phyloP scores from a whole-genome alignment of 1,140 invertebrate species.

The Lordiphosa clarofinis region DNA sequence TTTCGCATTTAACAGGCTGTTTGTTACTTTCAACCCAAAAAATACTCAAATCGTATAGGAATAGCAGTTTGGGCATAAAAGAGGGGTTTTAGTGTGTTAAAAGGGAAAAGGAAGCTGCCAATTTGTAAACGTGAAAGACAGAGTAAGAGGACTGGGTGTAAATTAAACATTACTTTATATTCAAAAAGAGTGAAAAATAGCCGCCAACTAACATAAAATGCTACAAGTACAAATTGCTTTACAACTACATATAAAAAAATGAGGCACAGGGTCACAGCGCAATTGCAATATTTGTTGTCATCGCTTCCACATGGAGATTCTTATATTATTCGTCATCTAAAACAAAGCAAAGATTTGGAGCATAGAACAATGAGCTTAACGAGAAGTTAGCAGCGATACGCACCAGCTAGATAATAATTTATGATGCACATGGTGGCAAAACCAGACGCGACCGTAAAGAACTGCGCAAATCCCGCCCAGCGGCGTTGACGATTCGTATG shows the following conservation, averaged over 20 bases:
- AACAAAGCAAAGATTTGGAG: constrained; percentile 9
- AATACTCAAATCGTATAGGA: too few species aligned
- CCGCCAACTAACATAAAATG: constrained; percentile 16
- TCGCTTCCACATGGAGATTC: not conserved
- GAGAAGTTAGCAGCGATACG: constrained; percentile 5
- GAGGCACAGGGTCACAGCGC: constrained; percentile 28
- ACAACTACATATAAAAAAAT: constrained; percentile 1
- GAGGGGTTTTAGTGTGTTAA: too few species aligned
- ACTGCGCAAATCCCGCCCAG: constrained; percentile 83
- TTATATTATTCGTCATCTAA: constrained; percentile 36
- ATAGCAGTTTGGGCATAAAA: too few species aligned
- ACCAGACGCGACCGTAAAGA: constrained; percentile 82
- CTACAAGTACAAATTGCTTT: not conserved
- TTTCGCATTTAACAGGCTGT: too few species aligned
- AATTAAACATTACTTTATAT: constrained; percentile 2
- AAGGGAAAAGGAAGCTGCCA: too few species aligned
- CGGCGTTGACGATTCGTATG: constrained; percentile 81
- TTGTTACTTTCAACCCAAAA: too few species aligned
- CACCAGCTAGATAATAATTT: constrained; percentile 80
- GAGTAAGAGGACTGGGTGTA: too few species aligned
- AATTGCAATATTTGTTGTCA: not conserved
- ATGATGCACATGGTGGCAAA: constrained; percentile 83
- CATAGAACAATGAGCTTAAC: not conserved
- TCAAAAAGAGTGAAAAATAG: constrained; percentile 1
- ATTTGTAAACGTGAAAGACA: too few species aligned